phyloP scores from a whole-genome alignment of 2,888 invertebrate genomes.

The Sepiola atlantica region DNA sequence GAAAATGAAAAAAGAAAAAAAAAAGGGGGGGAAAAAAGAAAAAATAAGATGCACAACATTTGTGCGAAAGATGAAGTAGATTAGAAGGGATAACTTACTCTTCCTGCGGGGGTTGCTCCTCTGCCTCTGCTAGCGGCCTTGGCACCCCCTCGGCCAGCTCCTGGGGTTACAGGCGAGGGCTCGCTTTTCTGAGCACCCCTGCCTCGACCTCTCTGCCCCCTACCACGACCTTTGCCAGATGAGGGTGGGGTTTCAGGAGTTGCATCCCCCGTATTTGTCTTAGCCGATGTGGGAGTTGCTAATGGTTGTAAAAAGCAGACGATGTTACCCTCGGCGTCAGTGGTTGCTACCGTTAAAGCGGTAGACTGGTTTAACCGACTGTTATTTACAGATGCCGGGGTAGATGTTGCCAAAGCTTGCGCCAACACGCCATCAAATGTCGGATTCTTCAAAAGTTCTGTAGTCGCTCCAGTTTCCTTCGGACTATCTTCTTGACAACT shows the following conservation, averaged over 20 bases:
- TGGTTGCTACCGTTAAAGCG: not conserved
- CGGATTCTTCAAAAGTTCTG: slow-evolving; percentile 52
- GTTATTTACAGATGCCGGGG: not conserved
- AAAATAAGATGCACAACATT: not conserved
- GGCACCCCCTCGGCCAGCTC: not conserved
- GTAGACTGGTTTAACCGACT: not conserved
- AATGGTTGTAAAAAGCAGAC: not conserved
- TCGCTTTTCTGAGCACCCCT: slow-evolving; percentile 50
- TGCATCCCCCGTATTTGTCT: not conserved
- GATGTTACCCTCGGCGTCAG: not conserved
- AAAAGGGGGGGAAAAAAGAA: no score
- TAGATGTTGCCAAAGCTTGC: not conserved
- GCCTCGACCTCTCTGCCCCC: slow-evolving; percentile 48
- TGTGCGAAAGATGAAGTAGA: not conserved
- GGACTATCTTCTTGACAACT: slow-evolving; percentile 68
- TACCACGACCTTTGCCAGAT: slow-evolving; percentile 1
- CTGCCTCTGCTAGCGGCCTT: slow-evolving; percentile 43
- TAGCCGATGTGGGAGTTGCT: not conserved
- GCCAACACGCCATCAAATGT: slow-evolving; percentile 32
- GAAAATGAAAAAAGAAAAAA: not conserved
- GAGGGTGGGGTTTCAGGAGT: not conserved
- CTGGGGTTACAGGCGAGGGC: slow-evolving; percentile 36
- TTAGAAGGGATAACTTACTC: not conserved
- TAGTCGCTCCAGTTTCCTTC: slow-evolving; percentile 60
- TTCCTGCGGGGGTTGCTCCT: slow-evolving; percentile 35